These are phyloP conservation scores for Lithophane semibrunnea DNA, from an alignment of 2,888 invertebrate species.

Conservation along the genomic window DNA sequence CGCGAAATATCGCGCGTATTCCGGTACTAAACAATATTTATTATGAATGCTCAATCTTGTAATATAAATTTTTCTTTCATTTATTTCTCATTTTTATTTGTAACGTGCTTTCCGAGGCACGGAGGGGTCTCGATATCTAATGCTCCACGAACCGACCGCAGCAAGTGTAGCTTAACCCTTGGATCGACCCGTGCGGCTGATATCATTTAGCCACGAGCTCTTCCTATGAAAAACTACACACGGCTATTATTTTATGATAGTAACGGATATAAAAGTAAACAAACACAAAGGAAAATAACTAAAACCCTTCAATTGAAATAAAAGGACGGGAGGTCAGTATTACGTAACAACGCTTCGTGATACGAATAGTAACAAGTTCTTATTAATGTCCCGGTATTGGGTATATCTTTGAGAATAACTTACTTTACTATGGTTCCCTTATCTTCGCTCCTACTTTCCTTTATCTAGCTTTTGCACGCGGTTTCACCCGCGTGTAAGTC, in stretches of 20 bases:
- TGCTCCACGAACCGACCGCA: too few relatives aligned
- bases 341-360: slow-evolving; percentile 43
- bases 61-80: too few relatives aligned
- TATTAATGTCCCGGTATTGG: slow-evolving; percentile 47
- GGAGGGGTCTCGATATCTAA: too few relatives aligned
- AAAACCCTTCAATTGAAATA: slow-evolving; percentile 37
- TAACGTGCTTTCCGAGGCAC: too few relatives aligned
- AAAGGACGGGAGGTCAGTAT: slow-evolving; percentile 13
- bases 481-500: too few relatives aligned
- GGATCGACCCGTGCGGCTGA: too few relatives aligned
- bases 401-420: slow-evolving; percentile 29
- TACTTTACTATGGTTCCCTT: slow-evolving; percentile 15
- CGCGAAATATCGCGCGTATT: too few relatives aligned
- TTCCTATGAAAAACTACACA: not conserved
- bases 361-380: slow-evolving; percentile 41
- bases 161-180: too few relatives aligned
- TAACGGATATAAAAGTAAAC: not conserved
- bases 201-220: too few relatives aligned
- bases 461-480: not conserved
- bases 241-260: not conserved
- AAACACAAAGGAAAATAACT: slow-evolving; percentile 25
- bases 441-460: slow-evolving; percentile 22
- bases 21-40: too few relatives aligned
- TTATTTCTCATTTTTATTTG: too few relatives aligned
- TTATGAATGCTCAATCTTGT: too few relatives aligned